Evolutionary conservation across 2,113 vertebrate species (phyloP).

Genomic region (Tragulus kanchil): DNA sequence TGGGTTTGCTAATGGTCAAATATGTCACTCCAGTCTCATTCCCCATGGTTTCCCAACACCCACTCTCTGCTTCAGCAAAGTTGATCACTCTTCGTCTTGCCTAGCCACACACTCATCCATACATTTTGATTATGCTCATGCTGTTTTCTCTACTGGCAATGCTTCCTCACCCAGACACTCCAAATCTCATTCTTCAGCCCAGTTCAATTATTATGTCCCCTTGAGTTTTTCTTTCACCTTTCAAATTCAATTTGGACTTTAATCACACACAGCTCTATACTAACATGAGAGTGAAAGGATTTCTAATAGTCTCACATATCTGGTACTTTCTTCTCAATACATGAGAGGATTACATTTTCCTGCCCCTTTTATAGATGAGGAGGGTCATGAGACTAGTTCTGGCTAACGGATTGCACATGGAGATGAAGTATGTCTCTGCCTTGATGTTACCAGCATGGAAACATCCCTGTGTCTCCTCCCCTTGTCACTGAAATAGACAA

Average conservation of each 20-base stretch:
- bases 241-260: constrained; percentile 31
- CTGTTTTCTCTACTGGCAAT: not conserved
- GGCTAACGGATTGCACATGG: not conserved
- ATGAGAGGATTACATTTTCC: not conserved
- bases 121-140: not conserved
- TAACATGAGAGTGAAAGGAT: not conserved
- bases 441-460: not conserved
- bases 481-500: not conserved
- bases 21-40: not conserved
- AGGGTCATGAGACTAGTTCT: not conserved
- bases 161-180: not conserved
- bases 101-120: not conserved
- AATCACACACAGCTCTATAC: not conserved
- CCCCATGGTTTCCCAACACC: not conserved
- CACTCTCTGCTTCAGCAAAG: not conserved
- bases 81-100: not conserved
- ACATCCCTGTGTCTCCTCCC: not conserved
- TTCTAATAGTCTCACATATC: not conserved
- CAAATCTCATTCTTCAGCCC: not conserved
- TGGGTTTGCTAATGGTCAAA: not conserved
- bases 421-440: not conserved
- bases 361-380: not conserved
- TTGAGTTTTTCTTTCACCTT: constrained; percentile 19
- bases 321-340: not conserved
- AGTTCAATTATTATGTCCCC: not conserved